Percentiles rank a stretch among this genome's conserved stretches.
These are phyloP conservation scores for Camponotus vicinus DNA, from an alignment of 1,140 invertebrate genomes.

Conservation along the genomic window DNA sequence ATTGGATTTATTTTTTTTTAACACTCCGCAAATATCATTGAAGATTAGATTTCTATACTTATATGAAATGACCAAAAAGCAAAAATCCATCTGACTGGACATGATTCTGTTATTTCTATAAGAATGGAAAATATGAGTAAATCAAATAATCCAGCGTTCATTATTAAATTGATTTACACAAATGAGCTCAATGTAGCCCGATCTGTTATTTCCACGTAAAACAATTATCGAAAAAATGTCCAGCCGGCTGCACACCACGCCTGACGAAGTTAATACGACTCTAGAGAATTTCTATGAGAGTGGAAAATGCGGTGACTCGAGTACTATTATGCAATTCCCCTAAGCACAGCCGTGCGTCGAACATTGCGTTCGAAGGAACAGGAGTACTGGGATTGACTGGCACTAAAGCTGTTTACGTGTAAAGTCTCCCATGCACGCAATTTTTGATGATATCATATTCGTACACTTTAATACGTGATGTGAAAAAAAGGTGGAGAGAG, in stretches of 20 bases:
- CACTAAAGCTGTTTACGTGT: slow-evolving; percentile 55
- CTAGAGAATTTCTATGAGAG: slow-evolving; percentile 51
- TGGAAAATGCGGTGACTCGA: slow-evolving; percentile 54
- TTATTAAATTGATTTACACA: background rate
- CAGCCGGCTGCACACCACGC: slow-evolving; percentile 1
- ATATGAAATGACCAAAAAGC: background rate
- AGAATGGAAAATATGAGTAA: slow-evolving; percentile 2
- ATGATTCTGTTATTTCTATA: slow-evolving; percentile 6
- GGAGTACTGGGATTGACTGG: slow-evolving; percentile 21
- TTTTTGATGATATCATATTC: slow-evolving; percentile 56
- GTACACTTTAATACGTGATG: slow-evolving; percentile 37
- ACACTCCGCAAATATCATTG: background rate
- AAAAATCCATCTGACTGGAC: background rate
- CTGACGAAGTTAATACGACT: slow-evolving; percentile 13
- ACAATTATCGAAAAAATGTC: slow-evolving; percentile 26
- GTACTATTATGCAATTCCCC: slow-evolving; percentile 56
- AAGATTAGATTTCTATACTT: background rate
- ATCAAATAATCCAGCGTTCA: slow-evolving; percentile 17
- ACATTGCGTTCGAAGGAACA: slow-evolving; percentile 55
- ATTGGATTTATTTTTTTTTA: background rate
- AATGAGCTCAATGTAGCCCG: background rate
- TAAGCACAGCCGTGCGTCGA: slow-evolving; percentile 50
- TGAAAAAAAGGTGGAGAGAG: background rate
- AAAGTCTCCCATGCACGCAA: slow-evolving; percentile 46
- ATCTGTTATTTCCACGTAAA: slow-evolving; percentile 25